Conservation (phyloP, 2,888 invertebrate species). For the Sarcophaga subvicina region DNA sequence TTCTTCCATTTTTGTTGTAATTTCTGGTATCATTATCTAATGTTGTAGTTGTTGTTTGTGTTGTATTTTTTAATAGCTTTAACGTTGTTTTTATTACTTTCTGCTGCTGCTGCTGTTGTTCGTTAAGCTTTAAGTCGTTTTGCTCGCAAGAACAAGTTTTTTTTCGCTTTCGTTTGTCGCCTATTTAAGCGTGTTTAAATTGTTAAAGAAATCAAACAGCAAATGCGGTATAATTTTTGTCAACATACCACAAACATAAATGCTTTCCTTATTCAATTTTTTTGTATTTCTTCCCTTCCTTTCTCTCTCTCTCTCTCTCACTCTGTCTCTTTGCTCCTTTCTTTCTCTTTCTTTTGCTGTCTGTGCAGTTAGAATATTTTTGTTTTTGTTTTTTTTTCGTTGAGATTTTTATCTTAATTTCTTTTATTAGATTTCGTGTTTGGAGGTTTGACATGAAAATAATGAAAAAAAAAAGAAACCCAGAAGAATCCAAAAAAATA, state of each 20-base stretch:
- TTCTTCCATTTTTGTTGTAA: too few species aligned
- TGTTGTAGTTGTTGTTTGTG: slow-evolving; percentile 19
- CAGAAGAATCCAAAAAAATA: background rate
- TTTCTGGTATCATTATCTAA: slow-evolving; percentile 27
- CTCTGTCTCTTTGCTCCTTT: too few species aligned
- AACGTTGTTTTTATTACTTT: slow-evolving; percentile 20
- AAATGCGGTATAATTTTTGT: too few species aligned
- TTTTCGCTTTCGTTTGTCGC: slow-evolving; percentile 1
- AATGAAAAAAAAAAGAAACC: background rate
- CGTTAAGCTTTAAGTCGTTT: too few species aligned
- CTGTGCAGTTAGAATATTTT: background rate
- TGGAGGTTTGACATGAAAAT: background rate
- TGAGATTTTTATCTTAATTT: background rate
- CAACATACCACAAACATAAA: too few species aligned
- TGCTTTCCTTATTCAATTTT: too few species aligned
- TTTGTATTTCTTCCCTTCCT: too few species aligned
- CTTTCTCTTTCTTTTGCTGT: background rate
- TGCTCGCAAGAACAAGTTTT: too few species aligned
- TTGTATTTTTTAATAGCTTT: slow-evolving; percentile 19
- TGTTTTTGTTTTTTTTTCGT: background rate
- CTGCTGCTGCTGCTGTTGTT: background rate
- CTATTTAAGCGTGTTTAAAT: too few species aligned
- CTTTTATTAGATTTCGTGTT: background rate
- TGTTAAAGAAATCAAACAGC: too few species aligned
- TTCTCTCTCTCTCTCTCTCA: too few species aligned